Evolutionary conservation across 2,113 vertebrate species (phyloP).

Genomic region (Orthonyx spaldingii): DNA sequence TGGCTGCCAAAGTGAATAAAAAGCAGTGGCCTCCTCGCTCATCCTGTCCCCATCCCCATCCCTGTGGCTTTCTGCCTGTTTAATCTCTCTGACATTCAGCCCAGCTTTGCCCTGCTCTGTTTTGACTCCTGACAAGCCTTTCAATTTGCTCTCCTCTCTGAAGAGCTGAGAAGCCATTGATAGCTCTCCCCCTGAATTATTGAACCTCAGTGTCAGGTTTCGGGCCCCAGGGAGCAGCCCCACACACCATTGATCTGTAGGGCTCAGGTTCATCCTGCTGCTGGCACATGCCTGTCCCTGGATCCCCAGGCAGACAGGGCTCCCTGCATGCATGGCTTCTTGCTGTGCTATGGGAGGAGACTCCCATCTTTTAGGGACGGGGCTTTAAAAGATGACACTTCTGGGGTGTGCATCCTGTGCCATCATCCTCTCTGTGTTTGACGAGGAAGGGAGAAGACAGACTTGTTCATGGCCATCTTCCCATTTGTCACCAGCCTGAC

Average conservation of each 20-base stretch:
- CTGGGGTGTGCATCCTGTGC: background rate
- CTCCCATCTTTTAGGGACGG: background rate
- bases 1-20: background rate
- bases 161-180: conserved; percentile 84
- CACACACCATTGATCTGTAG: conserved; percentile 72
- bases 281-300: background rate
- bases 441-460: background rate
- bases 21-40: accelerated
- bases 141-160: conserved; percentile 91
- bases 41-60: background rate
- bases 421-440: background rate
- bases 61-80: conserved; percentile 34
- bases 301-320: background rate
- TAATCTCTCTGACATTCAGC: conserved; percentile 62
- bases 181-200: conserved; percentile 82
- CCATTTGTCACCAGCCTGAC: background rate
- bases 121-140: conserved; percentile 90
- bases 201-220: conserved; percentile 75
- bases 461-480: background rate
- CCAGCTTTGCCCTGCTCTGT: conserved; percentile 73
- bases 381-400: background rate
- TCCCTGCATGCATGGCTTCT: background rate
- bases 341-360: background rate
- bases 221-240: conserved; percentile 66
- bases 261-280: conserved; percentile 74